Conservation (phyloP, 1,140 invertebrate genomes). For the Nilaparvata lugens region DNA sequence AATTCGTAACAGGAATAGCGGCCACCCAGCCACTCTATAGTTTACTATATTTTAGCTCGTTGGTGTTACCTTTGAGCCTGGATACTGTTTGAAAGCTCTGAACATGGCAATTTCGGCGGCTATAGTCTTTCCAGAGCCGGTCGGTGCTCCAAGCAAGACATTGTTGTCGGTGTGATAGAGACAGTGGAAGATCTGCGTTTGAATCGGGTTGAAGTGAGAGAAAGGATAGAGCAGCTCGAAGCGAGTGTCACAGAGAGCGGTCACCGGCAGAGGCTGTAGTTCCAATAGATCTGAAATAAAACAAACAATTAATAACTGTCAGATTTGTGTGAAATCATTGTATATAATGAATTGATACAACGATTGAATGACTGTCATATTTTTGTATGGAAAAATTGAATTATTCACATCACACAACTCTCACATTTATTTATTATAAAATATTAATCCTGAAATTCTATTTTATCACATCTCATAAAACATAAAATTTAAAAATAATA, state of each 20-base stretch:
- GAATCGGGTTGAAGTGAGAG: slow-evolving; percentile 96
- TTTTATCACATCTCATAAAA: too few species aligned
- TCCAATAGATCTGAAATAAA: slow-evolving; percentile 69
- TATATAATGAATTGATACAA: too few species aligned
- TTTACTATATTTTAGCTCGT: too few species aligned
- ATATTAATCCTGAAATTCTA: too few species aligned
- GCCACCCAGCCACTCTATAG: too few species aligned
- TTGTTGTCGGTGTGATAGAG: slow-evolving; percentile 94
- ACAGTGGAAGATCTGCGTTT: slow-evolving; percentile 97
- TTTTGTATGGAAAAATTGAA: too few species aligned
- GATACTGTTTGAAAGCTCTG: slow-evolving; percentile 76
- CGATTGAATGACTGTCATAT: too few species aligned
- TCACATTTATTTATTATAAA: too few species aligned
- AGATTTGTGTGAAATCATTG: too few species aligned
- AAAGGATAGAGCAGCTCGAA: slow-evolving; percentile 85
- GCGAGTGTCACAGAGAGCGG: slow-evolving; percentile 62
- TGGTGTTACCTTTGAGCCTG: slow-evolving; percentile 67
- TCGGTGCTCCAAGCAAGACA: slow-evolving; percentile 92
- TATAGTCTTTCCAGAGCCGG: slow-evolving; percentile 97
- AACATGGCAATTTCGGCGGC: slow-evolving; percentile 97
- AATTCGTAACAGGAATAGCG: too few species aligned
- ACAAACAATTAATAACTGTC: slow-evolving; percentile 5
- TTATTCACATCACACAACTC: too few species aligned
- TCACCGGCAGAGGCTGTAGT: slow-evolving; percentile 81
- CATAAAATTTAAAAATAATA: too few species aligned